Evolutionary conservation across 2,888 invertebrate species (phyloP).

Genomic region (Mythimna lalbum): DNA sequence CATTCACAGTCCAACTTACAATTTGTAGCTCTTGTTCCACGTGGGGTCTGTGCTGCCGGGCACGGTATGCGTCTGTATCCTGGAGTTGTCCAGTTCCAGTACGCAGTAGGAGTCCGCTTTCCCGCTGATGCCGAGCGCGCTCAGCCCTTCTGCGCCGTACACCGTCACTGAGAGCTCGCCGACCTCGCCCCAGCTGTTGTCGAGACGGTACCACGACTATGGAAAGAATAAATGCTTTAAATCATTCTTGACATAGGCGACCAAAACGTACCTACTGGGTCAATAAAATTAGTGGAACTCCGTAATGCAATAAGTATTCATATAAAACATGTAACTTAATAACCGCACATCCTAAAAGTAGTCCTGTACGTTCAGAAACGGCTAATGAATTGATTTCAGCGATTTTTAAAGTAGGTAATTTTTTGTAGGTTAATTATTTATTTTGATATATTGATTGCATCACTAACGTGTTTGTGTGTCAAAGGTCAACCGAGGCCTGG

Average conservation of each 20-base stretch:
- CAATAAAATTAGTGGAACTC: too few species aligned
- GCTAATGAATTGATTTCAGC: too few species aligned
- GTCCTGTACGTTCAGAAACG: too few species aligned
- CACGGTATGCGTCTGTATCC: slow-evolving; percentile 85
- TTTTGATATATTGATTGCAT: too few species aligned
- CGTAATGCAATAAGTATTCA: too few species aligned
- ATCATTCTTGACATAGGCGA: background rate
- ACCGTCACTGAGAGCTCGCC: slow-evolving; percentile 84
- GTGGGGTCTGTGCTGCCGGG: slow-evolving; percentile 80
- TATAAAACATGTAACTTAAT: too few species aligned
- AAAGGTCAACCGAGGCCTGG: too few species aligned
- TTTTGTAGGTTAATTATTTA: too few species aligned
- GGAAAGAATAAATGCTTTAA: slow-evolving; percentile 18
- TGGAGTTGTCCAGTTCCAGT: slow-evolving; percentile 84
- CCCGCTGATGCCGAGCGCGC: slow-evolving; percentile 78
- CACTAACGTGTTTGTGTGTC: too few species aligned
- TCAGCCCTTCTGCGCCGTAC: slow-evolving; percentile 81
- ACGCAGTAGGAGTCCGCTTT: slow-evolving; percentile 85
- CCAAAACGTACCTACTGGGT: background rate
- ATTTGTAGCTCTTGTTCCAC: slow-evolving; percentile 85
- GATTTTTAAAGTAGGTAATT: too few species aligned
- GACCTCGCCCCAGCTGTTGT: slow-evolving; percentile 81
- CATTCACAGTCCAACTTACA: slow-evolving; percentile 75
- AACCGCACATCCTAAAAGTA: too few species aligned
- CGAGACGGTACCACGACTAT: slow-evolving; percentile 84